Evolutionary conservation across 1,140 invertebrate species (phyloP).

Genomic region (Drosophila ananassae): DNA sequence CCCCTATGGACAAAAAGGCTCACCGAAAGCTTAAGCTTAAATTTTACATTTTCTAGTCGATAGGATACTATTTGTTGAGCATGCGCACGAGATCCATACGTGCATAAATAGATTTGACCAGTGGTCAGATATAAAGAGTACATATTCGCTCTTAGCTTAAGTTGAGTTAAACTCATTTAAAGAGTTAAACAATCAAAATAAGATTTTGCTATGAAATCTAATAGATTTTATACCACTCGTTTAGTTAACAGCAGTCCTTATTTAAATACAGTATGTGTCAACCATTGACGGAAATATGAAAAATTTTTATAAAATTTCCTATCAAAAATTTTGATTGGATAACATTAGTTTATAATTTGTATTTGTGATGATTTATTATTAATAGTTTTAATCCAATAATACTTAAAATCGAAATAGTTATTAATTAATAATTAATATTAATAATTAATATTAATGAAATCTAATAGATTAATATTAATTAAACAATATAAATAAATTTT

Average conservation of each 20-base stretch:
- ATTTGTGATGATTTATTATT: too few relatives aligned
- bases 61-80: not conserved
- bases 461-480: too few relatives aligned
- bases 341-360: too few relatives aligned
- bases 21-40: not conserved
- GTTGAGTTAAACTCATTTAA: not conserved
- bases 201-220: not conserved
- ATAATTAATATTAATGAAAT: too few relatives aligned
- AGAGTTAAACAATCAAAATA: not conserved
- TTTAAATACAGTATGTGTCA: not conserved
- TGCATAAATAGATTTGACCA: not conserved
- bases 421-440: too few relatives aligned
- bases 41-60: not conserved
- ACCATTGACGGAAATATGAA: not conserved
- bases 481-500: too few relatives aligned
- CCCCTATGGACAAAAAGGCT: not conserved
- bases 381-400: too few relatives aligned
- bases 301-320: not conserved
- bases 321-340: too few relatives aligned
- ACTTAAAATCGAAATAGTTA: too few relatives aligned
- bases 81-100: not conserved
- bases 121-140: not conserved
- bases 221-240: not conserved
- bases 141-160: not conserved
- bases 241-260: not conserved